Evolutionary conservation across 1,140 invertebrate genomes (phyloP).

Genomic region (Tyrophagus putrescentiae): DNA sequence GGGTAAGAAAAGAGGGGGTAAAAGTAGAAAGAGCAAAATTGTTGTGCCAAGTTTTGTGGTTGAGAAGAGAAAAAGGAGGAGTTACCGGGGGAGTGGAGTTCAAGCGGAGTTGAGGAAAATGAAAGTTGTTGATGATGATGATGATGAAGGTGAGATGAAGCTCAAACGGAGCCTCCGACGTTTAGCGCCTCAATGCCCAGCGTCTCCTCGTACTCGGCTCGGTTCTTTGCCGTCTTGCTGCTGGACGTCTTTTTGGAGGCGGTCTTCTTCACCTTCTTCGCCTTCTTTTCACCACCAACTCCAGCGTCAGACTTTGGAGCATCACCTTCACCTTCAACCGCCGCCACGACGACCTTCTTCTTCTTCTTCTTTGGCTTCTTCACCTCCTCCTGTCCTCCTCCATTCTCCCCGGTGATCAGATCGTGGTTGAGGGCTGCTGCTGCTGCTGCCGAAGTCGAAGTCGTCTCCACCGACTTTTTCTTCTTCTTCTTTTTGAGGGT

Average conservation of each 20-base stretch:
- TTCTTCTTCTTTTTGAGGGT: too few relatives aligned
- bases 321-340: not conserved
- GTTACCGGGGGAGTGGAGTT: too few relatives aligned
- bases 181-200: constrained; percentile 19
- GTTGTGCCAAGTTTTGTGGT: too few relatives aligned
- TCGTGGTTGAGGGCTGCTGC: too few relatives aligned
- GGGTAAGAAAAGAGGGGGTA: too few relatives aligned
- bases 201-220: constrained; percentile 19
- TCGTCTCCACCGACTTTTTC: not conserved
- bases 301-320: not conserved
- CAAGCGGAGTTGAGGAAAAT: too few relatives aligned
- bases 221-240: not conserved
- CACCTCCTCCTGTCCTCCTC: not conserved
- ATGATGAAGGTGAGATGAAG: too few relatives aligned
- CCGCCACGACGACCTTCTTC: not conserved
- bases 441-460: not conserved
- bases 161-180: too few relatives aligned
- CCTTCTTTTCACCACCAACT: constrained; percentile 4
- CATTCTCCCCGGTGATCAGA: not conserved
- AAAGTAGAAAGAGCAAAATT: too few relatives aligned
- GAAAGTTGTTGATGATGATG: too few relatives aligned
- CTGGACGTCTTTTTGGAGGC: not conserved
- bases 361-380: not conserved
- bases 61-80: too few relatives aligned
- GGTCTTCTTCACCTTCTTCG: constrained; percentile 8